Evolutionary conservation across 1,140 invertebrate species (phyloP).

Genomic region (Medauroidea extradentata): DNA sequence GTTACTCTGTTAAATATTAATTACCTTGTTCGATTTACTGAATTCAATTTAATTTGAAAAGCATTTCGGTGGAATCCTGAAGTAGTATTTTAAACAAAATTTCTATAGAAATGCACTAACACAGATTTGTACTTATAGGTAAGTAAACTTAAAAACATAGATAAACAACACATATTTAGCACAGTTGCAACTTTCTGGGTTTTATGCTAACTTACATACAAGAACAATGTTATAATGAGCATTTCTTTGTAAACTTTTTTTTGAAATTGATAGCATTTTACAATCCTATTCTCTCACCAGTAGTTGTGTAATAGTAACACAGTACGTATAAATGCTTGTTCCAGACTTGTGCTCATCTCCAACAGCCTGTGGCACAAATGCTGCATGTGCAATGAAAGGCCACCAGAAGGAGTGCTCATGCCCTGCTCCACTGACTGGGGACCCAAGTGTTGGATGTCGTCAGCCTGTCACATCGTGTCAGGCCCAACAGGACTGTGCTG

Average conservation of each 20-base stretch:
- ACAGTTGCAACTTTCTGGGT: too few species aligned
- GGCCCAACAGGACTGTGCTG: constrained; percentile 57
- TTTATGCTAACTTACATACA: too few species aligned
- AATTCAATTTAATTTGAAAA: too few species aligned
- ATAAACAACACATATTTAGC: background rate
- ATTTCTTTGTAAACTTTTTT: too few species aligned
- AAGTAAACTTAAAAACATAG: background rate
- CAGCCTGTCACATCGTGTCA: constrained; percentile 59
- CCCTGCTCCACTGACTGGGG: constrained; percentile 63
- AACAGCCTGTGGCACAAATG: constrained; percentile 81
- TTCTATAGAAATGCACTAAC: background rate
- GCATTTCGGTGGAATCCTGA: too few species aligned
- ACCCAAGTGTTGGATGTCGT: constrained; percentile 68
- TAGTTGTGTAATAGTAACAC: background rate
- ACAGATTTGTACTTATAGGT: constrained; percentile 6
- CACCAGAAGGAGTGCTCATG: constrained; percentile 73
- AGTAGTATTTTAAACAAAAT: too few species aligned
- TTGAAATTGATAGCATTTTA: background rate
- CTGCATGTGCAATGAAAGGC: constrained; percentile 60
- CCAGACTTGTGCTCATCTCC: constrained; percentile 63
- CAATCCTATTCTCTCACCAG: background rate
- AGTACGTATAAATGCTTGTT: background rate
- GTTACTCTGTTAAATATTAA: too few species aligned
- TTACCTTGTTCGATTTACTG: too few species aligned
- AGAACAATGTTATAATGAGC: too few species aligned